Evolutionary conservation across 2,113 vertebrate species (phyloP).

Genomic region (Gobius niger): DNA sequence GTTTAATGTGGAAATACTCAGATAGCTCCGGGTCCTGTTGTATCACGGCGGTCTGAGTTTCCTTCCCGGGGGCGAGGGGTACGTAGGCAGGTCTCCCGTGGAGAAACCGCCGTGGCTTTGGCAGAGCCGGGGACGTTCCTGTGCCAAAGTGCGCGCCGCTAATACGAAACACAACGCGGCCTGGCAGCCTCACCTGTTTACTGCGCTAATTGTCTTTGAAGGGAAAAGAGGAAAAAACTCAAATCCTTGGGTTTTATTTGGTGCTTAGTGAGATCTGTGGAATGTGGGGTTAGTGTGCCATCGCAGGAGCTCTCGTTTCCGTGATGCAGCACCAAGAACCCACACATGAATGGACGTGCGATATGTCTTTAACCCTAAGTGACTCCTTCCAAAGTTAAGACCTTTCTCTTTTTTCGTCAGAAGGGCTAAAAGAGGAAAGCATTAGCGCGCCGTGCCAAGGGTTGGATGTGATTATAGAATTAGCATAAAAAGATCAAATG

Average conservation of each 20-base stretch:
- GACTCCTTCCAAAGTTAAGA: no score
- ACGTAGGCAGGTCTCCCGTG: slow-evolving; percentile 58
- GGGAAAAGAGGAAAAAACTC: slow-evolving; percentile 58
- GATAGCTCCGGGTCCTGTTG: not conserved
- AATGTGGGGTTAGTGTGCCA: slow-evolving; percentile 52
- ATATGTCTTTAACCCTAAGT: no score
- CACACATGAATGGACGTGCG: no score
- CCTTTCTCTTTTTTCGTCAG: no score
- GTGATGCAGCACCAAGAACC: not conserved
- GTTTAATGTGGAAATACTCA: slow-evolving; percentile 4
- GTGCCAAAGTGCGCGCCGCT: slow-evolving; percentile 70
- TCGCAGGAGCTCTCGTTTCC: slow-evolving; percentile 38
- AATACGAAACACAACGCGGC: slow-evolving; percentile 37
- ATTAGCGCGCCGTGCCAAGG: no score
- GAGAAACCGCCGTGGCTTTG: slow-evolving; percentile 50
- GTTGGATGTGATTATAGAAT: no score
- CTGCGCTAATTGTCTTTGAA: slow-evolving; percentile 69
- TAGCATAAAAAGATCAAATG: no score
- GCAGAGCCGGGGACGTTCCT: slow-evolving; percentile 19
- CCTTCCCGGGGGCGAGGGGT: slow-evolving; percentile 30
- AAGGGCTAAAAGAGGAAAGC: no score
- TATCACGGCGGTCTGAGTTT: slow-evolving; percentile 14
- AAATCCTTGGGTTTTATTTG: slow-evolving; percentile 75
- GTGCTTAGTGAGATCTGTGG: slow-evolving; percentile 70
- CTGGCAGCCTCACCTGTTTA: slow-evolving; percentile 75